phyloP scores from a whole-genome alignment of 2,888 invertebrate species.

The Rapana venosa region DNA sequence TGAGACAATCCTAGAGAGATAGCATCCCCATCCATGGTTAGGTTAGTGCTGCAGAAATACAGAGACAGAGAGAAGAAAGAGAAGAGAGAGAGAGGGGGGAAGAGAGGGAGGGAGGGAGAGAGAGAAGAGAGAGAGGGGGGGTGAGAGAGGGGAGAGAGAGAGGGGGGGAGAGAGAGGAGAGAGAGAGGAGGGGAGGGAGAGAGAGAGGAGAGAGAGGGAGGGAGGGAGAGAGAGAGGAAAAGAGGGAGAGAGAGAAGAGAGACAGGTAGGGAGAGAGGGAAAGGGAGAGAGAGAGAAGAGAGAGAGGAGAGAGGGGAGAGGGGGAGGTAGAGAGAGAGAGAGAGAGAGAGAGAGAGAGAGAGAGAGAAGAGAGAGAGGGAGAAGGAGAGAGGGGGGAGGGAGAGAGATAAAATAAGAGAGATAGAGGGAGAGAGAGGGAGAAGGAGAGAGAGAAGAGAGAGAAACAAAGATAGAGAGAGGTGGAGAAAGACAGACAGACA shows the following conservation, averaged over 20 bases:
- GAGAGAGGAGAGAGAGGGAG: neutral
- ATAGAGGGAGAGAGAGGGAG: neutral
- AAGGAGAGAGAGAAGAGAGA: neutral
- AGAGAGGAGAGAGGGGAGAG: neutral
- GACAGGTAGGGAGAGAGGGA: neutral
- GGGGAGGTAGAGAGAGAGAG: neutral
- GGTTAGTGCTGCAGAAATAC: too few species aligned
- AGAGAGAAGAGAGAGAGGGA: neutral
- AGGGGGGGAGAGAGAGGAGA: neutral
- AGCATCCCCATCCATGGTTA: too few species aligned
- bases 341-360: neutral
- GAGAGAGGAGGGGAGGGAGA: neutral
- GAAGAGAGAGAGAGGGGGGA: too few species aligned
- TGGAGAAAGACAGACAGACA: too few species aligned
- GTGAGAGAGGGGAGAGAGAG: neutral
- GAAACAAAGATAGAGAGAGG: too few species aligned
- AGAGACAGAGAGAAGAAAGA: too few species aligned
- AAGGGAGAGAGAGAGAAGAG: too few species aligned
- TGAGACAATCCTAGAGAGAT: too few species aligned
- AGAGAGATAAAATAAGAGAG: neutral
- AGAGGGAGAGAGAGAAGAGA: neutral
- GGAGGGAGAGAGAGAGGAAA: neutral
- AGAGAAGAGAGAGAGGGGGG: neutral
- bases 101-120: too few species aligned
- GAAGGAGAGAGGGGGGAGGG: neutral